Conservation (phyloP, 2,797 vertebrate species). For the Ataeniobius toweri region DNA sequence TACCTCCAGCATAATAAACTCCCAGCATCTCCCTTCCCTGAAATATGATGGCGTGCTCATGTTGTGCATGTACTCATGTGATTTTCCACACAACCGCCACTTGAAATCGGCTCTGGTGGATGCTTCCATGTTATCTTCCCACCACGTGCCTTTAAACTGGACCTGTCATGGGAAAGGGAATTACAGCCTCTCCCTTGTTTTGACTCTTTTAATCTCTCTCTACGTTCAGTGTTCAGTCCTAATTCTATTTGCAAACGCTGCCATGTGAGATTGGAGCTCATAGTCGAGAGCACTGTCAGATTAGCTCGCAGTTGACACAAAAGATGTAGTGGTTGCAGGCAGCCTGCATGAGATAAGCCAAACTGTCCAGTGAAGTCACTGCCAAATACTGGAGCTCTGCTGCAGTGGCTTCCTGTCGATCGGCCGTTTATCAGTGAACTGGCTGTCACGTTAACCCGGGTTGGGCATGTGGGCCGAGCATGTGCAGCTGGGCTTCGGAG, state of each 20-base stretch:
- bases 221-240: conserved; percentile 50
- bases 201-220: conserved; percentile 46
- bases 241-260: conserved; percentile 61
- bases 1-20: conserved; percentile 25
- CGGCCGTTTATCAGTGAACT: conserved; percentile 40
- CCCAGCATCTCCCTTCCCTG: conserved; percentile 20
- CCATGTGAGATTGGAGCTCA: conserved; percentile 45
- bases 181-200: conserved; percentile 43
- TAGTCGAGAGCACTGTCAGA: conserved; percentile 50
- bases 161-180: conserved; percentile 38
- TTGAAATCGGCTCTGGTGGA: conserved; percentile 36
- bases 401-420: conserved; percentile 39
- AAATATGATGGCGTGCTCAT: conserved; percentile 15
- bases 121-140: conserved; percentile 32
- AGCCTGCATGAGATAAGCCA: conserved; percentile 31
- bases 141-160: conserved; percentile 50
- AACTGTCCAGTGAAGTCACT: conserved; percentile 10
- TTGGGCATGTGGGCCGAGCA: conserved; percentile 43
- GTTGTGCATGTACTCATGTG: conserved; percentile 16
- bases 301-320: conserved; percentile 53
- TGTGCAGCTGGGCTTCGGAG: conserved; percentile 20
- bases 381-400: conserved; percentile 12
- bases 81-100: conserved; percentile 8
- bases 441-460: conserved; percentile 50
- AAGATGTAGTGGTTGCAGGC: conserved; percentile 32